A percentile compares a stretch with the other conserved stretches of the same genome.
phyloP scores from a whole-genome alignment of 2,888 invertebrate species.

The Hirudinaria manillensis region DNA sequence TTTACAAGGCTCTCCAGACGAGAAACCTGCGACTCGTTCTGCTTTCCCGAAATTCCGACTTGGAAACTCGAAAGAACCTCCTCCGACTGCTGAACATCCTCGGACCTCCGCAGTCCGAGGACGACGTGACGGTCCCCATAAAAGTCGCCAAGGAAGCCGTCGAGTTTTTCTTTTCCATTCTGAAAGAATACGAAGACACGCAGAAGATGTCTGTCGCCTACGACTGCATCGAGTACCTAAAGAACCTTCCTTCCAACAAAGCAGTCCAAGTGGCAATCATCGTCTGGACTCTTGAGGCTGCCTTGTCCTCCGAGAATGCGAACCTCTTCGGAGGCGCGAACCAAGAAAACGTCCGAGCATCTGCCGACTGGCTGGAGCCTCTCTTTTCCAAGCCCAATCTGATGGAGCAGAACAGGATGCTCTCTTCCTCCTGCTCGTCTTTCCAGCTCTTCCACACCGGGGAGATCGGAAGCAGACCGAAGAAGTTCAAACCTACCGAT shows the following conservation, averaged over 20 bases:
- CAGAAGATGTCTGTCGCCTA: neutral
- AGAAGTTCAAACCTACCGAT: neutral
- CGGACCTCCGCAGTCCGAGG: neutral
- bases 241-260: neutral
- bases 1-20: neutral
- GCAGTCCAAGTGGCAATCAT: neutral
- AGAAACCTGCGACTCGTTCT: neutral
- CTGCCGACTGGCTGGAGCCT: neutral
- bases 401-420: neutral
- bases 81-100: neutral
- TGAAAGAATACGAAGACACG: neutral
- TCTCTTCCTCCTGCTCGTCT: neutral
- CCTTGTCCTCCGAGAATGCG: neutral
- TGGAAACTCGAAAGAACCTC: neutral
- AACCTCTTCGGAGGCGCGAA: neutral
- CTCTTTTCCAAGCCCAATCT: neutral
- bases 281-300: neutral
- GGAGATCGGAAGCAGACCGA: neutral
- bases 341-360: neutral
- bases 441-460: conserved; percentile 7
- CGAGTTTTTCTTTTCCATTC: neutral
- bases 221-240: conserved; percentile 1
- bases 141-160: neutral
- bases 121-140: neutral
- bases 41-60: neutral